Evolutionary conservation across 92 coral and sea anemone genomes (phyloP), one percentile per base, ranked within the genome.

Genomic region (Diadumene lineata): DNA sequence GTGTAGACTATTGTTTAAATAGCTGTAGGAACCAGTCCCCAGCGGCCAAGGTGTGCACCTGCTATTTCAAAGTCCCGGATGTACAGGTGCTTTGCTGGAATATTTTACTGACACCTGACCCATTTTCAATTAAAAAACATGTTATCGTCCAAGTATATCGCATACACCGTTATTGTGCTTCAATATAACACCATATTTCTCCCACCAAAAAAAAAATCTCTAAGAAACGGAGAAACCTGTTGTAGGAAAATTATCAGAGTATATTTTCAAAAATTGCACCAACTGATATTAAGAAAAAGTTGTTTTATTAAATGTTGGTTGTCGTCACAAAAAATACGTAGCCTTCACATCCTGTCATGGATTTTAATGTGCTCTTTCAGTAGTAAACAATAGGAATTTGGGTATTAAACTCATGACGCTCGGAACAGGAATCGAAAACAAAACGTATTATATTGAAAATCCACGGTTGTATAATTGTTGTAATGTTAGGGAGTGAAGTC

Each of bases 41-140:
- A n/a, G n/a, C n/a, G n/a, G 38, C 19, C 58, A 53, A 50, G 34
- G 56, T 43, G 31, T 77, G 82, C 82, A 77, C 82, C 82, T 77
- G 82, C 85, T 62, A 1, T n/a, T n/a, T n/a, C n/a, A 46, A 83
- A 43, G 56, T 55, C 92, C 92, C 92, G 92, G 84, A 87, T 87
- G 88, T 66, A 83, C 92, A 87, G 92, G 92, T 87, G 92, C 32
- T 34, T 2, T 16, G 16, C 1, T 24, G 64, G 64, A 70, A 44
- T 73, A 73, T 73, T 60, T 73, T 48, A 58, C 67, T 28, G 50
- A 28, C 78, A 58, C 68, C 68, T 73, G 67, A 61, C 43, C n/a
- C 51, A 60, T 43, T 28, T 73, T 58, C 24, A 73, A 58, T 58
- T 73, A 73, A 61, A n/a, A n/a, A 50, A 73, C 58, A 73, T 73